Evolutionary conservation across 2,888 invertebrate genomes (phyloP).

Genomic region (Drosophila affinis): DNA sequence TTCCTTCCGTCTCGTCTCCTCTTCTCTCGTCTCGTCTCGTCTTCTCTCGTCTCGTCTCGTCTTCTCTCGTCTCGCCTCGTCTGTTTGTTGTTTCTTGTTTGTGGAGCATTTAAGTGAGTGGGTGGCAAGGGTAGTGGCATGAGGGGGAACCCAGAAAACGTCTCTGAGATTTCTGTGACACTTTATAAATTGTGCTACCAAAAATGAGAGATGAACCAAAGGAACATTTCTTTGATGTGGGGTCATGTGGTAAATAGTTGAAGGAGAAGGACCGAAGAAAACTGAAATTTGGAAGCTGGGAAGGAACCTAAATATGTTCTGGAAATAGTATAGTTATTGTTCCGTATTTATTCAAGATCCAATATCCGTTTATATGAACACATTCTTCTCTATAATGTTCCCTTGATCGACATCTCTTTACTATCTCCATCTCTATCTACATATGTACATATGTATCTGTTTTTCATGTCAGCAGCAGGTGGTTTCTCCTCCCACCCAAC

Average conservation of each 20-base stretch:
- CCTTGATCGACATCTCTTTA: too few species aligned
- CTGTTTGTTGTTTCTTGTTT: constrained; percentile 4
- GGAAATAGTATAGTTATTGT: too few species aligned
- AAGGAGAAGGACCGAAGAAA: too few species aligned
- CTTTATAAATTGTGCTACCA: constrained; percentile 3
- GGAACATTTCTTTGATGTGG: background rate
- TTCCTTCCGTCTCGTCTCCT: background rate
- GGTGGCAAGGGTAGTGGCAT: background rate
- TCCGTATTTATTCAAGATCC: too few species aligned
- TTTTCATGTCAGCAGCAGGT: constrained; percentile 12
- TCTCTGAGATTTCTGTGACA: constrained; percentile 9
- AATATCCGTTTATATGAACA: too few species aligned
- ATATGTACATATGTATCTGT: background rate
- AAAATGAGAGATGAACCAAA: background rate
- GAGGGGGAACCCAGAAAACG: background rate
- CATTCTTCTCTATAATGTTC: too few species aligned
- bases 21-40: background rate
- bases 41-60: background rate
- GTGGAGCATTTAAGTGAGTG: constrained; percentile 11
- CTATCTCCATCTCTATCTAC: too few species aligned
- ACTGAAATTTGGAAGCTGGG: too few species aligned
- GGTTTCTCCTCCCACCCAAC: background rate
- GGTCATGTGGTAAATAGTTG: background rate
- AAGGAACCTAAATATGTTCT: too few species aligned
- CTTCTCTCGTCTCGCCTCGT: background rate